phyloP scores from a whole-genome alignment of 1,140 invertebrate genomes.

The Holotrichia oblita region DNA sequence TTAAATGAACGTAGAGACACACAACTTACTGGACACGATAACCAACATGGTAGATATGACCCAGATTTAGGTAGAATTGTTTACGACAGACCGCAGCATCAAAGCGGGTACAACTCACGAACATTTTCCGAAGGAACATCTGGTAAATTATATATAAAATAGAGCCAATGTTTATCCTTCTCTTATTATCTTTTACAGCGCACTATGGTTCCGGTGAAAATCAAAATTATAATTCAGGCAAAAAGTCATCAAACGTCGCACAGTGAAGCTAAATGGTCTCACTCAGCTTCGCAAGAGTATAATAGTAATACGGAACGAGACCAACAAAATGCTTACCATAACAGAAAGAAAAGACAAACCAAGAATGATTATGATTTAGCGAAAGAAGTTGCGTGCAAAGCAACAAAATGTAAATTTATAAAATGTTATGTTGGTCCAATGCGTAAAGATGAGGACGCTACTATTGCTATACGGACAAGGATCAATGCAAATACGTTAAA shows the following conservation, averaged over 20 bases:
- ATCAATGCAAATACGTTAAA: conserved; percentile 83
- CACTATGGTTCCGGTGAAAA: not conserved
- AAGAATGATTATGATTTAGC: conserved; percentile 47
- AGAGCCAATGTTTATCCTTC: not conserved
- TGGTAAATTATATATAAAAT: not conserved
- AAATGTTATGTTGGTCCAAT: conserved; percentile 78
- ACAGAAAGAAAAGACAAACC: conserved; percentile 46
- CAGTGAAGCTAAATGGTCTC: not conserved
- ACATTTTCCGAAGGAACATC: not conserved
- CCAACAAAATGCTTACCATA: not conserved
- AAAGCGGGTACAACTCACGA: not conserved
- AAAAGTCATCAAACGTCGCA: not conserved
- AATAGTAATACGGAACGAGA: not conserved
- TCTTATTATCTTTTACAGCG: not conserved
- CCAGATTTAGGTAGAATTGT: conserved; percentile 36
- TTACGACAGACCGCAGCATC: not conserved
- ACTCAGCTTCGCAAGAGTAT: not conserved
- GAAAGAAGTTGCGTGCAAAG: conserved; percentile 68
- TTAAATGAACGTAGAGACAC: not conserved
- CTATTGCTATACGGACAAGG: conserved; percentile 76
- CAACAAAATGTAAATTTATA: conserved; percentile 78
- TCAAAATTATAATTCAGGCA: not conserved
- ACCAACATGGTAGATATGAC: conserved; percentile 9
- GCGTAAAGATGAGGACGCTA: conserved; percentile 77
- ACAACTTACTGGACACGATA: not conserved